A percentile compares a stretch with the other conserved stretches of the same genome.
These are phyloP conservation scores for Gordius sp. DNA, from an alignment of 2,888 invertebrate genomes.

Conservation along the genomic window DNA sequence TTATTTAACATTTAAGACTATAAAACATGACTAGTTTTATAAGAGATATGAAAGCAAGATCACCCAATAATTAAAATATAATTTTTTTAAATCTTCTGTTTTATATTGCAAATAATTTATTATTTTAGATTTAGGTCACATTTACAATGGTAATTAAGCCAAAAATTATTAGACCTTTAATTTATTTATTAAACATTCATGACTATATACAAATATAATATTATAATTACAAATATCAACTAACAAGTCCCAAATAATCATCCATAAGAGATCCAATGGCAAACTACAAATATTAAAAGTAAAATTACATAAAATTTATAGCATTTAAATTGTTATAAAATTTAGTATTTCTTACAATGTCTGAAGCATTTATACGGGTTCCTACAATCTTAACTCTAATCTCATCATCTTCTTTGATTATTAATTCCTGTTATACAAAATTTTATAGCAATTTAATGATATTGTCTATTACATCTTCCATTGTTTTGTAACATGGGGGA, in stretches of 20 bases:
- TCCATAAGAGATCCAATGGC: constrained; percentile 97
- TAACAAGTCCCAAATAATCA: constrained; percentile 87
- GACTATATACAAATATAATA: no score
- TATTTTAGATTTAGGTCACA: no score
- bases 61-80: no score
- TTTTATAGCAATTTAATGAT: constrained; percentile 18
- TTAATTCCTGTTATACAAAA: constrained; percentile 42
- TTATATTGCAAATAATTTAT: no score
- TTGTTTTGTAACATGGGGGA: constrained; percentile 70
- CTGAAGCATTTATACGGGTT: constrained; percentile 86
- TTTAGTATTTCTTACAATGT: constrained; percentile 38
- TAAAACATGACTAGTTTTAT: no score
- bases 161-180: no score
- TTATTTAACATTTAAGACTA: no score
- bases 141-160: no score
- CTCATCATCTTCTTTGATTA: constrained; percentile 84
- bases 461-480: constrained; percentile 25
- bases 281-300: constrained; percentile 43
- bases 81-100: no score
- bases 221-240: no score
- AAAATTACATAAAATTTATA: background rate
- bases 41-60: no score
- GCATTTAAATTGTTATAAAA: constrained; percentile 1
- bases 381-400: constrained; percentile 92
- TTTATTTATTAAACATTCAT: no score